Evolutionary conservation across 2,113 vertebrate species (phyloP), one percentile per base, ranked within the genome.

Genomic region (Lepidothrix coronata): DNA sequence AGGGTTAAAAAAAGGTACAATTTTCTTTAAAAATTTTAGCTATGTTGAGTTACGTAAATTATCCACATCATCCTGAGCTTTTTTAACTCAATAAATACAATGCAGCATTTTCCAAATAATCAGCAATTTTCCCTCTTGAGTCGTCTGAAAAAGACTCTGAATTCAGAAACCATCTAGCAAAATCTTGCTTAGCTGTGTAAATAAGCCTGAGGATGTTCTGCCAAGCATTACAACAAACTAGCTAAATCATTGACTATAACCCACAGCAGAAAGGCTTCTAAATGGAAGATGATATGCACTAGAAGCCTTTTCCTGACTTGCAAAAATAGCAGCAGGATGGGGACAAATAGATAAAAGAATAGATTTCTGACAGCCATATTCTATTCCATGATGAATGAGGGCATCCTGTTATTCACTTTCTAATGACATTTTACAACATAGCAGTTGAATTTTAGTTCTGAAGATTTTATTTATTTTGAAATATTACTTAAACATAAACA

Each of bases 161-260:
- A 97, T 97, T 97, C 96, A 97, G 96, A 97, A 80, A 93, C 93
- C 86, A 96, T 98, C 95, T 92, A 97, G 57, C 83, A 98, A 97
- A 98, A 98, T 97, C 96, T 98, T 97, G 96, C 97, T 97, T 98
- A 97, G 95, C 96, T 97, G 96, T 97, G 96, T 97, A 97, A 98
- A 98, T 97, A 97, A 97, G 93, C 95, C 96, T 78, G 72, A 96
- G 93, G 94, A 97, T 96, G 96, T 67, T 97, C 92, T 94, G 95
- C 95, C 91, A 97, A 97, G 93, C 97, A 97, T 97, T 96, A 88
- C 66, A 93, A 65, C 84, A 94, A 96, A 88, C 85, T 52, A 96
- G 89, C 93, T 97, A 97, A 97, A 97, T 97, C 97, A 97, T 96
- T 98, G 94, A 96, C 91, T 96, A 84, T 85, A 97, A 97, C 96